Base-by-base conservation (phyloP, 2,888 invertebrate species). In the Xanthorhoe designata region DNA sequence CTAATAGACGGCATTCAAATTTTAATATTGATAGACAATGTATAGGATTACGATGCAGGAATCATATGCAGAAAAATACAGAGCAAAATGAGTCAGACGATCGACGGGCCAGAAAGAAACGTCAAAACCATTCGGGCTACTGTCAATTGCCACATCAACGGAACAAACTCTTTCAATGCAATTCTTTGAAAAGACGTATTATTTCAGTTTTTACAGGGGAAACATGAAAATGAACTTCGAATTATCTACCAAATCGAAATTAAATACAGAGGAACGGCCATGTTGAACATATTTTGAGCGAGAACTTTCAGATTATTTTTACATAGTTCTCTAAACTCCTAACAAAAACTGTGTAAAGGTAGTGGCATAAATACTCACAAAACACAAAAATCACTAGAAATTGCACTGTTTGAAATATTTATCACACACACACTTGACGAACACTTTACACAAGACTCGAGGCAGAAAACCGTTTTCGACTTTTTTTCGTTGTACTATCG, bases 131-230 rank as follows among this genome's bases (percentile, higher is more conserved):
- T 79, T 81, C 76, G 76, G 78, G 76, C 81, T 82, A 79, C 85
- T 91, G 90, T 91, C 92, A 91, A 82, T 86, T 92, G 92, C 92
- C 92, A 92, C 92, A 92, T 92, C 91, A 90, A 91, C 89, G 79
- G 78, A 79, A 81, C 17, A 64, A 75, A 81, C 18, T 62, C 75
- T 75, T 75, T 70, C 57, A 53, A 45, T 29, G 64, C 59, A 73
- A 67, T 49, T 63, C 18, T n/a, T 0, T 1, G 5, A 53, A 66
- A 51, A 45, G 7, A 17, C 38, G 19, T 9, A n/a, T 13, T 8
- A 47, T 15, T 29, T 18, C 5, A 38, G n/a, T 13, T 18, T 52
- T 54, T 52, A 15, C 7, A 53, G 45, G 49, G 38, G 24, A 19
- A 35, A 45, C 35, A 5, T 18, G 32, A 10, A 0, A 59, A 51